phyloP scores from a whole-genome alignment of 2,888 invertebrate genomes.

The Norana najaformis region DNA sequence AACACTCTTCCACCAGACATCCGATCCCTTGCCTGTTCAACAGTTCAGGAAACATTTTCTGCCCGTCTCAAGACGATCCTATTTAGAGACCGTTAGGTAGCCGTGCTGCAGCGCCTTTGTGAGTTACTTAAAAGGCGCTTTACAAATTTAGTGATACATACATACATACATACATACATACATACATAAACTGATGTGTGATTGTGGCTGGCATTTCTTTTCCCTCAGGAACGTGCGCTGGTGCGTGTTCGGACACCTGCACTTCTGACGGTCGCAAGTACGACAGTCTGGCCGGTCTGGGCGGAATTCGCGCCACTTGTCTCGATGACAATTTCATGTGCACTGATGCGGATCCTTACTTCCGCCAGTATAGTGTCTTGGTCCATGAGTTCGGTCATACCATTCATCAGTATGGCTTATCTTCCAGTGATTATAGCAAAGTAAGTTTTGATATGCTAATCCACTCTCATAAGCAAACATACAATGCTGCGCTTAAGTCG shows the following conservation, averaged over 20 bases:
- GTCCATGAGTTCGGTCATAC: slow-evolving; percentile 44
- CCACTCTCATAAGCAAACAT: not conserved
- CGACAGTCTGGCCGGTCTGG: slow-evolving; percentile 39
- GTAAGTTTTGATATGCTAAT: not conserved
- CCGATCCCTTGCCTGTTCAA: too few relatives aligned
- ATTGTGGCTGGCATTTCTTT: not conserved
- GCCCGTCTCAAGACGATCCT: too few relatives aligned
- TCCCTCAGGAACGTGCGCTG: slow-evolving; percentile 46
- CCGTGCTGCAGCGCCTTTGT: too few relatives aligned
- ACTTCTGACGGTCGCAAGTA: slow-evolving; percentile 50
- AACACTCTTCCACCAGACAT: too few relatives aligned
- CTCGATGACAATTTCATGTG: slow-evolving; percentile 42
- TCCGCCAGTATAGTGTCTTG: slow-evolving; percentile 36
- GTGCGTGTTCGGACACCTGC: slow-evolving; percentile 47
- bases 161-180: too few relatives aligned
- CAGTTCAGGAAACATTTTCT: too few relatives aligned
- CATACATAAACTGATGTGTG: too few relatives aligned
- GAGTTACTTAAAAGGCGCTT: too few relatives aligned
- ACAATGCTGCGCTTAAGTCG: not conserved
- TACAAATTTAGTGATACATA: too few relatives aligned
- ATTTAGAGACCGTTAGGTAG: too few relatives aligned
- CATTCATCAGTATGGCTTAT: slow-evolving; percentile 39
- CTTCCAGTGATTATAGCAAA: not conserved
- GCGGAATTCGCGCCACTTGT: slow-evolving; percentile 40
- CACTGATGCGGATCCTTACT: slow-evolving; percentile 37